Evolutionary conservation across 92 coral and sea anemone genomes (phyloP), one percentile per base, ranked within the genome.

Genomic region (Anthopleura xanthogrammica): DNA sequence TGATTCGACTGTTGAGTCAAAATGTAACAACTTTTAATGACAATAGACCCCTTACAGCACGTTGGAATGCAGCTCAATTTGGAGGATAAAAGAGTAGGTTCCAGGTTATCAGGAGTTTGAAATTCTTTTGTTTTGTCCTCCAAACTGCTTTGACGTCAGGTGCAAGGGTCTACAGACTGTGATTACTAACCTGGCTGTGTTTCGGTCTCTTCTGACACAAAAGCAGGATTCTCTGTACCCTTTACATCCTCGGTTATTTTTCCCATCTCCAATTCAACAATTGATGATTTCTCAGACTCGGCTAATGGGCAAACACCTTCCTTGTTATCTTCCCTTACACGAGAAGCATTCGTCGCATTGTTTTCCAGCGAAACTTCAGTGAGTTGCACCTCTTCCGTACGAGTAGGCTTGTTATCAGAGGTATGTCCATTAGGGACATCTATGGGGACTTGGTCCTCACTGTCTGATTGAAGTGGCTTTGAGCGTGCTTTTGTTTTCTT

Each of bases 261-360:
- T 12, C 65, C 84, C 77, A 81, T 68, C n/a, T 71, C 84, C 12
- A 81, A 29, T 20, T 81, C 84, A 52, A 48, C 66, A 54, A 81
- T 81, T 42, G 84, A 81, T n/a, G 84, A 81, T 40, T 19, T 70
- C 65, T 81, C 84, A 75, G 84, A 81, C 40, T 81, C 84, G 3
- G 84, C 84, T 48, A 81, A 52, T 4, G 84, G 84, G 58, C 84
- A 81, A 7, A 4, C 7, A 9, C 41, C 62, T 66, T 81, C 71
- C 16, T 23, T 68, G 13, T 68, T 60, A 2, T 70, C 78, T 8
- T 70, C 84, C 22, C 1, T n/a, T 17, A 4, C 64, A 12, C 19
- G n/a, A 5, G 64, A 58, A 62, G 70, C 70, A 29, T 62, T 62
- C 29, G 70, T 40, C 19, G n/a, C 83, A 11, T 72, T 72, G 36